A percentile compares a stretch with the other conserved stretches of the same genome.
These are phyloP conservation scores for Andrena marginata DNA, from an alignment of 2,888 invertebrate species.

Conservation along the genomic window DNA sequence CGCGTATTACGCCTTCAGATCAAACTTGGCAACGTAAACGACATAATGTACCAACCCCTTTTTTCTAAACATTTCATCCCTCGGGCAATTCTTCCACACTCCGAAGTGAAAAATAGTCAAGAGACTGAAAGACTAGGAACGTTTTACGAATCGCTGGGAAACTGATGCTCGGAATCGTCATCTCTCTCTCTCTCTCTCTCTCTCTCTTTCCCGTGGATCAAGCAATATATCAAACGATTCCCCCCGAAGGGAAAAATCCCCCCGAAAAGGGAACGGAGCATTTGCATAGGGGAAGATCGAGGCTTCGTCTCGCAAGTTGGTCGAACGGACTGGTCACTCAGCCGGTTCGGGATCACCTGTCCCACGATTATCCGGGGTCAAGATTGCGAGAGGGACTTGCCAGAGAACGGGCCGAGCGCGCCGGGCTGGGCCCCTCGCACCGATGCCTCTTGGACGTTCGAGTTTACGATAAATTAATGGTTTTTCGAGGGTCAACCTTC, in stretches of 20 bases:
- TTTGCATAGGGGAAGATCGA: slow-evolving; percentile 77
- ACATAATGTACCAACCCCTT: background rate
- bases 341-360: slow-evolving; percentile 80
- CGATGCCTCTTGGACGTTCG: slow-evolving; percentile 65
- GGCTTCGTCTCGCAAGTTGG: slow-evolving; percentile 52
- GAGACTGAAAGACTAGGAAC: background rate
- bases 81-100: background rate
- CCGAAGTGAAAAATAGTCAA: background rate
- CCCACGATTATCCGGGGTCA: slow-evolving; percentile 83
- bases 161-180: slow-evolving; percentile 47
- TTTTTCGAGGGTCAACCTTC: slow-evolving; percentile 74
- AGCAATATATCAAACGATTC: slow-evolving; percentile 71
- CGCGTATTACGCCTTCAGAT: background rate
- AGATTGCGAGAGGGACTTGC: slow-evolving; percentile 73
- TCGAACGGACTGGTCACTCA: slow-evolving; percentile 79
- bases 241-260: slow-evolving; percentile 60
- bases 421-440: slow-evolving; percentile 48
- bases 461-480: slow-evolving; percentile 84
- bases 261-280: slow-evolving; percentile 52
- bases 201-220: slow-evolving; percentile 44
- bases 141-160: slow-evolving; percentile 18
- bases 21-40: too few relatives aligned
- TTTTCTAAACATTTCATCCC: background rate
- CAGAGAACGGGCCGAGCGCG: slow-evolving; percentile 47
- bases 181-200: background rate